Percentiles rank a stretch among this genome's conserved stretches.
phyloP scores from a whole-genome alignment of 2,797 vertebrate genomes.

The Orestias chungarensis region DNA sequence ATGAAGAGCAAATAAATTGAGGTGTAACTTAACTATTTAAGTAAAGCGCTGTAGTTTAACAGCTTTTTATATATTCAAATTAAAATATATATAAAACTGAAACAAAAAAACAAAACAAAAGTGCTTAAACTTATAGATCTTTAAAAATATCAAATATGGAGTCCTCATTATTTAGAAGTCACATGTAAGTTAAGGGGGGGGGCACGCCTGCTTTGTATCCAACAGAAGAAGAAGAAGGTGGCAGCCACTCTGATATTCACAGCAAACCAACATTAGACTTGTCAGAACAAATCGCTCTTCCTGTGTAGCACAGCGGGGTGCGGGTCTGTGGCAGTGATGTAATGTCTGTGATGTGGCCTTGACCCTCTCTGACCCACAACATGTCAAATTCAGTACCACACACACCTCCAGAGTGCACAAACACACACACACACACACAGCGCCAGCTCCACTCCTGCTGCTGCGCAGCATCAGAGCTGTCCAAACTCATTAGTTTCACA shows the following conservation, averaged over 20 bases:
- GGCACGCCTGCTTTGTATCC: not conserved
- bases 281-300: conserved; percentile 11
- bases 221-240: not conserved
- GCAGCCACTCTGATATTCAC: not conserved
- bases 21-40: too few relatives aligned
- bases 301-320: conserved; percentile 30
- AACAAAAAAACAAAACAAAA: too few relatives aligned
- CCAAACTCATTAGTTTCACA: conserved; percentile 72
- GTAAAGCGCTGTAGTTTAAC: too few relatives aligned
- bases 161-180: too few relatives aligned
- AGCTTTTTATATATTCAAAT: too few relatives aligned
- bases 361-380: conserved; percentile 52
- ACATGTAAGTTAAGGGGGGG: too few relatives aligned
- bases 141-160: too few relatives aligned
- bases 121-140: too few relatives aligned
- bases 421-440: conserved; percentile 12
- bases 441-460: conserved; percentile 41
- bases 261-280: conserved; percentile 10
- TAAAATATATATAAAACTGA: too few relatives aligned
- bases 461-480: conserved; percentile 65
- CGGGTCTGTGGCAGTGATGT: conserved; percentile 50
- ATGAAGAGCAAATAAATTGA: too few relatives aligned
- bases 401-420: conserved; percentile 5
- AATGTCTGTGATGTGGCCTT: conserved; percentile 66
- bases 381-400: conserved; percentile 33